Base-by-base conservation (phyloP, 2,888 invertebrate genomes). In the Baccha elongata region DNA sequence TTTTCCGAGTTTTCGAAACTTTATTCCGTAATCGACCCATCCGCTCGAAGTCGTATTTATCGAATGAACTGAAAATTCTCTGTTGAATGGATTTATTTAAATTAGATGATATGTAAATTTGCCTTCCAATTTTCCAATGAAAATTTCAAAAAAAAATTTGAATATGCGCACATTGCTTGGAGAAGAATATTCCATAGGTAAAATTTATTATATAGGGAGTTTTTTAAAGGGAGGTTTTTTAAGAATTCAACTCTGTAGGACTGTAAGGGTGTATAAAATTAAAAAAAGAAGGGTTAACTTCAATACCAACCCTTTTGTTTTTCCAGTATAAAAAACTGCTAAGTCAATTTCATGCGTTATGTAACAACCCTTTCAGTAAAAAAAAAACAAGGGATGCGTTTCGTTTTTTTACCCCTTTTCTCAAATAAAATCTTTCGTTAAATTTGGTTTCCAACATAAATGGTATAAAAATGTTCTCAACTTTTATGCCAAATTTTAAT, bases 71-170 rank as follows among this genome's bases (percentile, higher is more conserved):
- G 5, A 32, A n/a, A n/a, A 1, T 13, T 50, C 17, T 1, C 2
- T 0, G 6, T n/a, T 40, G n/a, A 42, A 42, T 40, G 15, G 3
- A 17, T 17, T n/a, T 73, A 83, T 78, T 72, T 50, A 83, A 83
- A 83, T 78, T 67, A 78, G 60, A 48, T 11, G 44, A 29, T 65
- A 52, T 69, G 68, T 53, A 64, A 62, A 50, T 69, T 10, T 7
- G 3, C 29, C 52, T 76, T 73, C 83, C 78, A 72, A 35, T 48
- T 44, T 83, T 81, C 83, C 83, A 83, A 6, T 0, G 40, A 32
- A 62, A 72, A 78, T 68, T 83, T 83, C 58, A 83, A 83, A n/a
- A n/a, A n/a, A n/a, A n/a, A 83, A 83, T 83, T 83, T 78, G 83
- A 78, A 83, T 83, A 83, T 83, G 83, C 83, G 83, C 83, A 83